Conservation (phyloP, 2,113 vertebrate genomes). For the Bubo scandiacus region DNA sequence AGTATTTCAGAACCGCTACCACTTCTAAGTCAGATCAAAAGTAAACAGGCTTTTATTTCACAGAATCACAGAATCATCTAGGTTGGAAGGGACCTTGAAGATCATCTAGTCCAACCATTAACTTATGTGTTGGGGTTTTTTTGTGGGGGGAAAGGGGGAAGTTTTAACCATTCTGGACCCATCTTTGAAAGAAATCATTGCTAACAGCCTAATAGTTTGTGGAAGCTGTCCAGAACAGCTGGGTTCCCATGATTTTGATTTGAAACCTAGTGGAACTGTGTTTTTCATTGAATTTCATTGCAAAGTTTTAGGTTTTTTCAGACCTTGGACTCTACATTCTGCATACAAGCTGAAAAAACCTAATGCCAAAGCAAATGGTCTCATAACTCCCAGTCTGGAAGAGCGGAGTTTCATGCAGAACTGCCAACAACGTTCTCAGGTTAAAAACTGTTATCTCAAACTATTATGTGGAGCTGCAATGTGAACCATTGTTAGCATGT, state of each 20-base stretch:
- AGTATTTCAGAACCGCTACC: not conserved
- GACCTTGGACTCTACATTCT: not conserved
- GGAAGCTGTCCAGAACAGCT: not conserved
- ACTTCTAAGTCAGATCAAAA: not conserved
- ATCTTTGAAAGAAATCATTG: not conserved
- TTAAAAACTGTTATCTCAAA: not conserved
- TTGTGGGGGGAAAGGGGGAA: fast-evolving
- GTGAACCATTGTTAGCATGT: not conserved
- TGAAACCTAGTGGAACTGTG: not conserved
- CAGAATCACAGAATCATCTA: no score
- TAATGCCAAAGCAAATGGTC: not conserved
- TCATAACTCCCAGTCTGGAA: not conserved
- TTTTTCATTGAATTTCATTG: not conserved
- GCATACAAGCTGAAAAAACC: not conserved
- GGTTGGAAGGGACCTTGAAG: no score
- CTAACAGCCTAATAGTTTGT: not conserved
- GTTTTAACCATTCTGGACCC: not conserved
- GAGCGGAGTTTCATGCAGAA: not conserved
- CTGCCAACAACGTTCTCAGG: not conserved
- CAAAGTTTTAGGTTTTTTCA: not conserved
- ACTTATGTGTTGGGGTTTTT: not conserved
- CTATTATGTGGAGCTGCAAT: not conserved
- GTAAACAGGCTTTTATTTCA: fast-evolving
- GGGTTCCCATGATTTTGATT: not conserved
- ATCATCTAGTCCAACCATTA: no score